These are phyloP conservation scores for Lepas anatifera DNA, from an alignment of 2,888 invertebrate species.

Conservation along the genomic window DNA sequence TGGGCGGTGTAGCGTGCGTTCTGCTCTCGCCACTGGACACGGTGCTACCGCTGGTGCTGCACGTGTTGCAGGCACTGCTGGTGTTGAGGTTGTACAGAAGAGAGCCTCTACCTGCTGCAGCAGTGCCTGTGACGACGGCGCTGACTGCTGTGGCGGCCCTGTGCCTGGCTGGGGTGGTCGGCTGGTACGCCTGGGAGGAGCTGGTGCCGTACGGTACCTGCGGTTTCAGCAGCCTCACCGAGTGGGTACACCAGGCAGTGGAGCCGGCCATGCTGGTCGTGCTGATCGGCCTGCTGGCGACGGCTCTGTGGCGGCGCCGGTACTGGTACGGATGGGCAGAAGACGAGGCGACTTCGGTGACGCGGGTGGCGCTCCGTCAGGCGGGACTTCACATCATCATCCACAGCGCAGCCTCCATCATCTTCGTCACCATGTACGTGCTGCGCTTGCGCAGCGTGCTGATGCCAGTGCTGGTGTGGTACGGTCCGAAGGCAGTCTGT, in stretches of 20 bases:
- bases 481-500: not conserved
- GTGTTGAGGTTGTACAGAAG: not conserved
- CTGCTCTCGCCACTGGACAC: not conserved
- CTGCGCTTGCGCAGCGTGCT: not conserved
- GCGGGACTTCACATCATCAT: not conserved
- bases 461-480: not conserved
- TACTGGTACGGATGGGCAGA: not conserved
- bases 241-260: not conserved
- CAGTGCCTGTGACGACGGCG: not conserved
- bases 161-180: not conserved
- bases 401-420: not conserved
- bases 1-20: not conserved
- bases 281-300: not conserved
- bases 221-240: conserved; percentile 1
- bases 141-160: not conserved
- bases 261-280: not conserved
- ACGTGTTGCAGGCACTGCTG: conserved; percentile 2
- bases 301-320: not conserved
- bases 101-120: not conserved
- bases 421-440: not conserved
- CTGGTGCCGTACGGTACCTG: not conserved
- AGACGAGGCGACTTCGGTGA: not conserved
- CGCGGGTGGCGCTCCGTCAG: not conserved
- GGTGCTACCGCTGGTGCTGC: not conserved
- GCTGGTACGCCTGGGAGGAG: not conserved